A percentile compares a stretch with the other conserved stretches of the same genome.
Conservation (phyloP, 2,113 vertebrate genomes). For the Anser cygnoides region DNA sequence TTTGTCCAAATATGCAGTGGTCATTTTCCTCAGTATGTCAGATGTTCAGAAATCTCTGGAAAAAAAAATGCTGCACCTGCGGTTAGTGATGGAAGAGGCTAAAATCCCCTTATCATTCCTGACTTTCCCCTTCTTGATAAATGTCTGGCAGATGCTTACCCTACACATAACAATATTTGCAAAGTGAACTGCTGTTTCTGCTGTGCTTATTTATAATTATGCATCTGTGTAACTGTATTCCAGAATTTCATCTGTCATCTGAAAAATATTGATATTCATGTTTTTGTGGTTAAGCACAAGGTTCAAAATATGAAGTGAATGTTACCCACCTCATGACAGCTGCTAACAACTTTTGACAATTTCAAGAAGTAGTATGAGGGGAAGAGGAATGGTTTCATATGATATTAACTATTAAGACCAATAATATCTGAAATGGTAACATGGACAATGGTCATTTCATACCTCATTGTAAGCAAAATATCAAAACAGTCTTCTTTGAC, state of each 20-base stretch:
- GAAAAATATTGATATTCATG: neutral
- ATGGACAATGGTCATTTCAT: neutral
- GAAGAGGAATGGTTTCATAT: neutral
- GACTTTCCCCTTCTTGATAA: neutral
- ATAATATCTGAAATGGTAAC: neutral
- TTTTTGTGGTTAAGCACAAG: neutral
- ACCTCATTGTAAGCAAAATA: neutral
- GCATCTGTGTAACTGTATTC: neutral
- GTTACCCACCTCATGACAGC: neutral
- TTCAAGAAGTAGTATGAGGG: neutral
- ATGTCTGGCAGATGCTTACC: neutral
- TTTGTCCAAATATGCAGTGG: neutral
- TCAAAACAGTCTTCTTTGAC: neutral
- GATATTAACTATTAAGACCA: neutral
- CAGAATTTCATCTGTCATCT: neutral
- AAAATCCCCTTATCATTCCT: neutral
- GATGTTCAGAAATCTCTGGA: neutral
- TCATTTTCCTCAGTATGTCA: neutral
- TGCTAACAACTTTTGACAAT: neutral
- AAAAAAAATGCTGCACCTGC: neutral
- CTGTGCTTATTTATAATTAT: neutral
- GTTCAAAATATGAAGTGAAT: neutral
- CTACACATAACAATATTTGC: neutral
- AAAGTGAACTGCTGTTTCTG: neutral
- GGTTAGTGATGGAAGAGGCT: neutral